Evolutionary conservation across 2,888 invertebrate species (phyloP).

Genomic region (Machimus rusticus): DNA sequence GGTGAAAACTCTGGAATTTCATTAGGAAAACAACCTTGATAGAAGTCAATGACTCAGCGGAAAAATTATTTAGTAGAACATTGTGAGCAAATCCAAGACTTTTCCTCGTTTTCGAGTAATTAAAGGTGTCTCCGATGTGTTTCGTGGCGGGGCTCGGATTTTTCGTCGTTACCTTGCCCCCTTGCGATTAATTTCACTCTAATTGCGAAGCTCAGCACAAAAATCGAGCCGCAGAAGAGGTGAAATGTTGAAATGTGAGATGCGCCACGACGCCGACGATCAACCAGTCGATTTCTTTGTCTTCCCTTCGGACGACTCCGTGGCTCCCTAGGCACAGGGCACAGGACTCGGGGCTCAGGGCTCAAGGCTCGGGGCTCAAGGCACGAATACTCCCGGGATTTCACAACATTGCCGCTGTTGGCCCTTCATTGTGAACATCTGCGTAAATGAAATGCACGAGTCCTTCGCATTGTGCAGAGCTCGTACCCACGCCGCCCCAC

Average conservation of each 20-base stretch:
- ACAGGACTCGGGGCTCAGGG: neutral
- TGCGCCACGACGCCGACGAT: neutral
- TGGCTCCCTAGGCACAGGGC: neutral
- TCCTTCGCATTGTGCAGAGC: slow-evolving; percentile 2
- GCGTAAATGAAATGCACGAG: slow-evolving; percentile 23
- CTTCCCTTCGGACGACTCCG: neutral
- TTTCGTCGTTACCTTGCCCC: neutral
- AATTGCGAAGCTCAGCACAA: slow-evolving; percentile 26
- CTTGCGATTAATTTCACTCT: slow-evolving; percentile 16
- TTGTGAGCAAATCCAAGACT: neutral
- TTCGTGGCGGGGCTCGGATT: neutral
- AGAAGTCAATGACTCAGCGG: slow-evolving; percentile 23
- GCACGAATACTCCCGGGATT: neutral
- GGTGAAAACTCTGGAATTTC: neutral
- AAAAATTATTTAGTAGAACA: neutral
- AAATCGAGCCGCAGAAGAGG: neutral
- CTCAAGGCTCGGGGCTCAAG: neutral
- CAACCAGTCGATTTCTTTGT: slow-evolving; percentile 31
- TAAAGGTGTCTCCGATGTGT: neutral
- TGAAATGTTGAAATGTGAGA: slow-evolving; percentile 12
- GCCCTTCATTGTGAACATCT: slow-evolving; percentile 24
- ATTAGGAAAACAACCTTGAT: neutral
- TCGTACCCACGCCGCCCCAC: neutral
- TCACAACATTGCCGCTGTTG: neutral
- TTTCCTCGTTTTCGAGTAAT: neutral